Conservation (phyloP, 2,888 invertebrate genomes). For the Thalpophila matura region DNA sequence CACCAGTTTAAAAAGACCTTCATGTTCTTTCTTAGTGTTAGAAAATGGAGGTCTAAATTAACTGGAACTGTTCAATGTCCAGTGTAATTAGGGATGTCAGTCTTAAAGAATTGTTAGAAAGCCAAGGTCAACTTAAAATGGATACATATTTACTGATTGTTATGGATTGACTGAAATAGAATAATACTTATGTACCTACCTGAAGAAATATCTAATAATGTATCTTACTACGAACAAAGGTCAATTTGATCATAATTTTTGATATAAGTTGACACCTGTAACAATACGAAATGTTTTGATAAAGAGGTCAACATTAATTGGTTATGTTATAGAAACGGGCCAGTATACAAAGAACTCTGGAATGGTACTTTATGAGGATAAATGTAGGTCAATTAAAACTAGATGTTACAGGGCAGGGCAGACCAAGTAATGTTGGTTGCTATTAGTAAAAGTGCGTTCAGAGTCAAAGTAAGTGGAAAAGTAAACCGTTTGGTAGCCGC, state of each 20-base stretch:
- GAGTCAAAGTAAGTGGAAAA: constrained; percentile 49
- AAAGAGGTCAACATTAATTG: background rate
- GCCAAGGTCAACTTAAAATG: constrained; percentile 1
- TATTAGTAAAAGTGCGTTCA: constrained; percentile 52
- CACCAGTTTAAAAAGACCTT: background rate
- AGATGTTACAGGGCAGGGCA: constrained; percentile 8
- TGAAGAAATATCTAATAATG: background rate
- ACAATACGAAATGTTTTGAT: background rate
- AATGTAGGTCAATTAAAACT: constrained; percentile 2
- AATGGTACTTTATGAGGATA: background rate
- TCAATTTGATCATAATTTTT: background rate
- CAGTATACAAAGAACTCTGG: background rate
- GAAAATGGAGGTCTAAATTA: background rate
- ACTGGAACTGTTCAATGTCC: background rate
- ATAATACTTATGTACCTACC: background rate
- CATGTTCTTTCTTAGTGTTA: background rate
- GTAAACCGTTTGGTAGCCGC: constrained; percentile 45
- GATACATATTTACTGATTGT: background rate
- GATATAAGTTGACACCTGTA: background rate
- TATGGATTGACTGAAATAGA: background rate
- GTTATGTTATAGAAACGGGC: background rate
- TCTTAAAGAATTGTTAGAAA: background rate
- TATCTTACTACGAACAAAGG: background rate
- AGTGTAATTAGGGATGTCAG: background rate
- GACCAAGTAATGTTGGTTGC: constrained; percentile 27